Conservation (phyloP, 2,797 vertebrate species). For the Pseudopleuronectes americanus region DNA sequence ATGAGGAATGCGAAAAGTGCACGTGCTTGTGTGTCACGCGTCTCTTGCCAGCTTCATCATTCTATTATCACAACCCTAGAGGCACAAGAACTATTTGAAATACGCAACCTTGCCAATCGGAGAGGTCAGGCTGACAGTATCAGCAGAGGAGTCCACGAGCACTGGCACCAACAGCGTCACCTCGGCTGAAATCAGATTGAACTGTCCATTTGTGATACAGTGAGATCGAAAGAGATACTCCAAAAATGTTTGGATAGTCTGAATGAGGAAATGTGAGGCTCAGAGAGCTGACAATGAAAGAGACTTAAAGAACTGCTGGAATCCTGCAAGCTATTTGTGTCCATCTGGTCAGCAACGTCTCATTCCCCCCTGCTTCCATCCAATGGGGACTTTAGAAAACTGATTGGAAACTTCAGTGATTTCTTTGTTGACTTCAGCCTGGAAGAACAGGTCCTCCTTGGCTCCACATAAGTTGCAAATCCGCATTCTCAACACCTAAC, state of each 20-base stretch:
- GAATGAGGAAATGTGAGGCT: not conserved
- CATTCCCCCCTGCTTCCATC: too few relatives aligned
- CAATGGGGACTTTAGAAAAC: too few relatives aligned
- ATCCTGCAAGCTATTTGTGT: not conserved
- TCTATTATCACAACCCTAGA: not conserved
- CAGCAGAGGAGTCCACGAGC: not conserved
- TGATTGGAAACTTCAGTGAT: too few relatives aligned
- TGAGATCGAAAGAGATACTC: conserved; percentile 8
- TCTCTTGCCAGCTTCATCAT: not conserved
- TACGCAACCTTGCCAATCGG: conserved; percentile 16
- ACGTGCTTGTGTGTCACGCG: not conserved
- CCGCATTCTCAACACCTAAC: too few relatives aligned
- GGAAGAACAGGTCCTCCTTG: too few relatives aligned
- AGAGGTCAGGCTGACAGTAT: conserved; percentile 10
- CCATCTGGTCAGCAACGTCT: not conserved
- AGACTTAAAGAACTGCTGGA: not conserved
- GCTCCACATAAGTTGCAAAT: too few relatives aligned
- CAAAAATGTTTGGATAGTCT: not conserved
- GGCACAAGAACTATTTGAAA: conserved; percentile 28
- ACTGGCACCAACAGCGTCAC: not conserved
- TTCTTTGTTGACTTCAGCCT: too few relatives aligned
- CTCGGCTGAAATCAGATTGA: conserved; percentile 28
- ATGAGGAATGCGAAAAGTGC: not conserved
- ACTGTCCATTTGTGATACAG: not conserved
- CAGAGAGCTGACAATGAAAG: not conserved